Conservation (phyloP, 2,797 vertebrate genomes). For the Pempheris klunzingeri region DNA sequence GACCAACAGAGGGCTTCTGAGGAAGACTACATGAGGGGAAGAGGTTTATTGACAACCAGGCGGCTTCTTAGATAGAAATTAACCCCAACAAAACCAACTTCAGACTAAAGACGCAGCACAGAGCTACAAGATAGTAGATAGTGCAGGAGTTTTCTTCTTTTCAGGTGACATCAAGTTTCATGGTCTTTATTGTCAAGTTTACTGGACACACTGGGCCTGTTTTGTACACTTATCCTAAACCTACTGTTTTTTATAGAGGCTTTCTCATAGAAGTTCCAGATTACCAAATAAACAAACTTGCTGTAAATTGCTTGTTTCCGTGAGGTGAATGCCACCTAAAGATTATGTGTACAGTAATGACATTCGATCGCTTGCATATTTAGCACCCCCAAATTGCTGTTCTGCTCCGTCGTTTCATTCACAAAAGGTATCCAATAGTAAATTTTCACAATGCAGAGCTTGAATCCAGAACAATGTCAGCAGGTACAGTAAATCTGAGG, state of each 20-base stretch:
- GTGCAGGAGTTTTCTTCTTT: not conserved
- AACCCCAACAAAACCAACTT: too few species aligned
- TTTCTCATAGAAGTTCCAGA: too few species aligned
- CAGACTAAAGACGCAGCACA: not conserved
- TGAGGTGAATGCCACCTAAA: not conserved
- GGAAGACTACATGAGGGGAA: constrained; percentile 63
- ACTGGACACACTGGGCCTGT: not conserved
- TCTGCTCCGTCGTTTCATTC: not conserved
- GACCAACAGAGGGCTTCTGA: constrained; percentile 51
- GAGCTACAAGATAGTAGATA: not conserved
- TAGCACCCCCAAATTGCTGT: not conserved
- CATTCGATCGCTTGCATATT: not conserved
- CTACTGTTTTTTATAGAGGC: too few species aligned
- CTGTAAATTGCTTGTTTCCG: too few species aligned
- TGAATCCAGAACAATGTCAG: not conserved
- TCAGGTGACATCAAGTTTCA: too few species aligned
- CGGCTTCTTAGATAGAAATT: too few species aligned
- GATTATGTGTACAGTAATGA: not conserved
- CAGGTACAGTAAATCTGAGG: not conserved
- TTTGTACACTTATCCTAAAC: not conserved
- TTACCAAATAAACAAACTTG: not conserved
- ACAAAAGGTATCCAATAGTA: not conserved
- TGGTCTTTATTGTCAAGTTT: too few species aligned
- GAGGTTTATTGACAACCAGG: not conserved
- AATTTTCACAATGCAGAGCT: too few species aligned